phyloP scores from a whole-genome alignment of 2,888 invertebrate species.

The Hirtodrosophila cameraria region DNA sequence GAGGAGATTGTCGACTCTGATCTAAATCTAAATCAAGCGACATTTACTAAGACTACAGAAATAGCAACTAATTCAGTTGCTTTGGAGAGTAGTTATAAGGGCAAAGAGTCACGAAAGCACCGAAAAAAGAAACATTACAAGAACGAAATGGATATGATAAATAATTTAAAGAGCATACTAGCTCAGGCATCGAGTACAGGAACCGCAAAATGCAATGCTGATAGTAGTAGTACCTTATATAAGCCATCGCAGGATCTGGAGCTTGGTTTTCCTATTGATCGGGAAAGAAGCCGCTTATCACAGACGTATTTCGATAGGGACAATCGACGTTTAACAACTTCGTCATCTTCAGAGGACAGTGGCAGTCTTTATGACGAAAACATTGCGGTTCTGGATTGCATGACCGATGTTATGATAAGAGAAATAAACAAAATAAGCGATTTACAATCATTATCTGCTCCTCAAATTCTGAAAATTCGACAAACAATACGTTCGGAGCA shows the following conservation, averaged over 20 bases:
- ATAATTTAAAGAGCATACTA: constrained; percentile 80
- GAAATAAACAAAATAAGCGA: constrained; percentile 82
- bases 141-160: constrained; percentile 83
- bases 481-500: constrained; percentile 76
- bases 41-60: background rate
- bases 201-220: background rate
- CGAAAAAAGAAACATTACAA: constrained; percentile 82
- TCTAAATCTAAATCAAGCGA: background rate
- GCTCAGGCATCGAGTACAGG: constrained; percentile 44
- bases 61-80: background rate
- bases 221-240: background rate
- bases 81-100: constrained; percentile 7
- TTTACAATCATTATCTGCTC: constrained; percentile 63
- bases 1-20: constrained; percentile 83
- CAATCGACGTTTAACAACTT: constrained; percentile 14
- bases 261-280: background rate
- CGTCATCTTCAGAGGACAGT: constrained; percentile 28
- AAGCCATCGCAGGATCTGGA: background rate
- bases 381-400: constrained; percentile 52
- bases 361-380: constrained; percentile 28
- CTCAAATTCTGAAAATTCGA: constrained; percentile 74
- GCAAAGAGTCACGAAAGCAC: constrained; percentile 70
- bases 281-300: background rate
- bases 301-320: constrained; percentile 10
- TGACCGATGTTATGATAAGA: constrained; percentile 62